Evolutionary conservation across 2,888 invertebrate genomes (phyloP).

Genomic region (Lepidochitona cinerea): DNA sequence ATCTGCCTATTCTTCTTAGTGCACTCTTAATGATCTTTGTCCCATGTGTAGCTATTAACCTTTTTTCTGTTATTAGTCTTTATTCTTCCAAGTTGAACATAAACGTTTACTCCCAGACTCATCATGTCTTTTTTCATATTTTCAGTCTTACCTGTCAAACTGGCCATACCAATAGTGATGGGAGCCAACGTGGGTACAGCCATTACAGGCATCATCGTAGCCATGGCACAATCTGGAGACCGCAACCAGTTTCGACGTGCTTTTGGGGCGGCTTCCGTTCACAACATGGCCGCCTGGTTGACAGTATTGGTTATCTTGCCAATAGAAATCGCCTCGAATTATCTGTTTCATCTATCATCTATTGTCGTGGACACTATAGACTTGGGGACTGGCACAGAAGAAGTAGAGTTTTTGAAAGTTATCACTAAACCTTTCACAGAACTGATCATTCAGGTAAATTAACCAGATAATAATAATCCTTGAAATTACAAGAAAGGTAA

Average conservation of each 20-base stretch:
- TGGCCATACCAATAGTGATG: slow-evolving; percentile 75
- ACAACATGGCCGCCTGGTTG: slow-evolving; percentile 76
- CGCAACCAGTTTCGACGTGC: slow-evolving; percentile 70
- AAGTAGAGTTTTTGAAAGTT: slow-evolving; percentile 35
- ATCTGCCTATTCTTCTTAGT: no score
- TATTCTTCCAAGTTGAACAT: no score
- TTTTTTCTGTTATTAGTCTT: no score
- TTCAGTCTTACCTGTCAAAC: slow-evolving; percentile 63
- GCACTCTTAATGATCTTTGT: no score
- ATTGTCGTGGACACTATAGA: slow-evolving; percentile 4
- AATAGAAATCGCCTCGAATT: slow-evolving; percentile 70
- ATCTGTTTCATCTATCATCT: slow-evolving; percentile 23
- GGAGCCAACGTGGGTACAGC: slow-evolving; percentile 76
- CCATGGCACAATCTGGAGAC: slow-evolving; percentile 68
- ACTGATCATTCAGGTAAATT: slow-evolving; percentile 22
- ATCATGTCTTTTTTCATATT: slow-evolving; percentile 2
- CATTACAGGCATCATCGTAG: slow-evolving; percentile 74
- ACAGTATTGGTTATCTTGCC: slow-evolving; percentile 73
- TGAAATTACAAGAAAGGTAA: no score
- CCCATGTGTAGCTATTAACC: no score
- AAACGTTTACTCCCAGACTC: no score
- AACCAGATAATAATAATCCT: no score
- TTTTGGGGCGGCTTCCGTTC: slow-evolving; percentile 55
- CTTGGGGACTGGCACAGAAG: slow-evolving; percentile 16
- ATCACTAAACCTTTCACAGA: slow-evolving; percentile 29